phyloP scores from a whole-genome alignment of 1,140 invertebrate species.

The Saxidomus purpurata region DNA sequence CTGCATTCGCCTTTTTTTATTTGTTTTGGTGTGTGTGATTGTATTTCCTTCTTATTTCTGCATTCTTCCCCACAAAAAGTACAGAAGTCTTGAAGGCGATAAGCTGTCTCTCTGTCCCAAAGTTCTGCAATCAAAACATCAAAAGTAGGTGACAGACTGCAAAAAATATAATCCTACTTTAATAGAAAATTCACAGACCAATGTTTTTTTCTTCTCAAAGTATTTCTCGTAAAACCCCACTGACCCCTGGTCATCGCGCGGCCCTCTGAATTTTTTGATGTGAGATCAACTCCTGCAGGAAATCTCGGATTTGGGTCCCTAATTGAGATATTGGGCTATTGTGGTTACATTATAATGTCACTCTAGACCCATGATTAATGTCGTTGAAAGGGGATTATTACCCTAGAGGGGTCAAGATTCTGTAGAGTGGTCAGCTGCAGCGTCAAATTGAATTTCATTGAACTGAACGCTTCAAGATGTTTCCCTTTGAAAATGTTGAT shows the following conservation, averaged over 20 bases:
- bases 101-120: too few relatives aligned
- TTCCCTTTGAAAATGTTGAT: constrained; percentile 51
- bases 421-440: constrained; percentile 48
- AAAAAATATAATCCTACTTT: constrained; percentile 29
- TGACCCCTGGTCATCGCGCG: constrained; percentile 40
- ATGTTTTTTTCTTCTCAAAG: constrained; percentile 9
- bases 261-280: constrained; percentile 42
- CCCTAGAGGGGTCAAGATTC: constrained; percentile 40
- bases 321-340: constrained; percentile 57
- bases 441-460: constrained; percentile 61
- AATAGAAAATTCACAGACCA: constrained; percentile 13
- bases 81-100: too few relatives aligned
- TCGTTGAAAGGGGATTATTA: constrained; percentile 54
- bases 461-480: constrained; percentile 56
- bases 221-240: background rate
- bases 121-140: background rate
- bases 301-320: background rate
- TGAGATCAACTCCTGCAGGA: constrained; percentile 24
- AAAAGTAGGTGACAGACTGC: background rate
- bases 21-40: too few relatives aligned
- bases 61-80: too few relatives aligned
- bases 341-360: constrained; percentile 63
- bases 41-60: too few relatives aligned
- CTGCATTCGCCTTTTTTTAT: too few relatives aligned
- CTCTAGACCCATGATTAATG: constrained; percentile 38